Evolutionary conservation across 2,113 vertebrate genomes (phyloP).

Genomic region (Nipponia nippon): DNA sequence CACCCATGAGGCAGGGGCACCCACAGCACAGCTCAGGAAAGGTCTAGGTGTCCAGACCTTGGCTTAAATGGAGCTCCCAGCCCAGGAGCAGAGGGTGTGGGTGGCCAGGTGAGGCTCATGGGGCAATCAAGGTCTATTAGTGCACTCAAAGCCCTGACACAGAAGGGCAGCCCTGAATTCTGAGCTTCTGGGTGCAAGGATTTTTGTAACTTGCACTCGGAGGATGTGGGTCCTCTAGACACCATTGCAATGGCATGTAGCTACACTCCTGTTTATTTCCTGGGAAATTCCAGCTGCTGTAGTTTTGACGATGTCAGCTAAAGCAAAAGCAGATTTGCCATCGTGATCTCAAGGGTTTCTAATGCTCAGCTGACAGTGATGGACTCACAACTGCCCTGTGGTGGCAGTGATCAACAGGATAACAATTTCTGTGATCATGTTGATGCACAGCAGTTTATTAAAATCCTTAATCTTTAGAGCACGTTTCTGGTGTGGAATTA

Average conservation of each 20-base stretch:
- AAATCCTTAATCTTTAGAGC: not conserved
- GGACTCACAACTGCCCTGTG: not conserved
- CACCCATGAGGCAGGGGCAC: not conserved
- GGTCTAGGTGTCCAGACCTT: accelerated
- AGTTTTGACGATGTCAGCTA: not conserved
- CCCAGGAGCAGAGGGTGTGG: not conserved
- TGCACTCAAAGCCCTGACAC: too few relatives aligned
- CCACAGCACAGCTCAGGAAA: not conserved
- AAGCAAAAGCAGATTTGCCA: accelerated
- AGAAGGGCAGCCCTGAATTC: not conserved
- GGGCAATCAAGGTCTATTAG: not conserved
- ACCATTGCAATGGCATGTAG: accelerated
- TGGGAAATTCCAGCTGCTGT: not conserved
- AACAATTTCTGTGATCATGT: not conserved
- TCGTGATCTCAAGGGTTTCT: not conserved
- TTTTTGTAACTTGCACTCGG: not conserved
- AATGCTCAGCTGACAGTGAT: not conserved
- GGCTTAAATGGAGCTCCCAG: not conserved
- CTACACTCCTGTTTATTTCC: not conserved
- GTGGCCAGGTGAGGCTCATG: not conserved
- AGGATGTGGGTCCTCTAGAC: not conserved
- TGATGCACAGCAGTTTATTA: not conserved
- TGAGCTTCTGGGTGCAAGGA: not conserved
- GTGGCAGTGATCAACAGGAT: too few relatives aligned
- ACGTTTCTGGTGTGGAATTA: not conserved